Conservation (phyloP, 1,140 invertebrate species). For the Araneus ventricosus region DNA sequence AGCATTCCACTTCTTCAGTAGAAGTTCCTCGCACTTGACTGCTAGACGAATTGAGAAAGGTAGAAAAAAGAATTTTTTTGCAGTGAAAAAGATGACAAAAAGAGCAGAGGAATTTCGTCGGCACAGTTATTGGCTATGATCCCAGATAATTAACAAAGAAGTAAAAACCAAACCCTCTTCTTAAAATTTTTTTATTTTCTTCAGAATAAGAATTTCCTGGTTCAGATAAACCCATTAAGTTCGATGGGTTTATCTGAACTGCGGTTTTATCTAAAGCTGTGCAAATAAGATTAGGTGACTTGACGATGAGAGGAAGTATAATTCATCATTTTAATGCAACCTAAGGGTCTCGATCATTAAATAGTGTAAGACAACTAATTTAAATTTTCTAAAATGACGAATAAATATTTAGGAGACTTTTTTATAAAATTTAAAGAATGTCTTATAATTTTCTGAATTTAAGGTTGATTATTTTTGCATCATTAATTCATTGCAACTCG, state of each 20-base stretch:
- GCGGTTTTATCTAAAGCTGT: not conserved
- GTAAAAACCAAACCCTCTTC: not conserved
- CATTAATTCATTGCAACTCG: too few species aligned
- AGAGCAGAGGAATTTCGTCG: not conserved
- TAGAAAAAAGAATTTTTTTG: not conserved
- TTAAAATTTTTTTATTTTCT: not conserved
- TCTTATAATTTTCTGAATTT: too few species aligned
- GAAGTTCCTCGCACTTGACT: not conserved
- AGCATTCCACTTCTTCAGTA: not conserved
- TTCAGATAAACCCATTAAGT: slow-evolving; percentile 1
- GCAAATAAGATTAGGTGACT: not conserved
- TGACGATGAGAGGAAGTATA: not conserved
- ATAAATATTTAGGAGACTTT: too few species aligned
- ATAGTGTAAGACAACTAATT: too few species aligned
- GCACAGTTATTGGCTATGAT: not conserved
- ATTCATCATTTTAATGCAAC: not conserved
- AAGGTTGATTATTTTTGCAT: too few species aligned
- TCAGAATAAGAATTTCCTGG: too few species aligned
- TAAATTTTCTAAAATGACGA: too few species aligned
- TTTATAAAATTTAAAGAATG: too few species aligned
- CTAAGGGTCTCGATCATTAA: not conserved
- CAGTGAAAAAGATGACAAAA: not conserved
- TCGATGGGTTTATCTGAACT: not conserved
- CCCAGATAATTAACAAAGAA: not conserved
- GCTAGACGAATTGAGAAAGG: not conserved